Percentiles rank a stretch among this genome's conserved stretches.
These are phyloP conservation scores for Eclectus roratus DNA, from an alignment of 2,113 vertebrate genomes.

Conservation along the genomic window DNA sequence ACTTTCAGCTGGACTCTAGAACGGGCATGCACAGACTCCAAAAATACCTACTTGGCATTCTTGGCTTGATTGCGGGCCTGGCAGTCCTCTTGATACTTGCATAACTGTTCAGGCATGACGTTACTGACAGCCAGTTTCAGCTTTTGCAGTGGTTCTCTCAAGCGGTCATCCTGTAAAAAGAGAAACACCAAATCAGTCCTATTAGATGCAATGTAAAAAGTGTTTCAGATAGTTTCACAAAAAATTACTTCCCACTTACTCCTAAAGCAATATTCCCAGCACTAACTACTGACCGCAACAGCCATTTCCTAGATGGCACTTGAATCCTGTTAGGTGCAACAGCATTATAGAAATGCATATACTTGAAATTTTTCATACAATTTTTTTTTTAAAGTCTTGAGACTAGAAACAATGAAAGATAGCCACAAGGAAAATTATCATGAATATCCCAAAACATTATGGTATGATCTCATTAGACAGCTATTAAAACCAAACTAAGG, in stretches of 20 bases:
- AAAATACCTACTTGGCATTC: conserved; percentile 86
- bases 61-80: conserved; percentile 88
- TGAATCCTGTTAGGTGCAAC: not conserved
- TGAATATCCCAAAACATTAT: not conserved
- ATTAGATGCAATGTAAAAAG: not conserved
- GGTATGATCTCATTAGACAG: not conserved
- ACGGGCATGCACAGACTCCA: not conserved
- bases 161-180: conserved; percentile 86
- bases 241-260: not conserved
- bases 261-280: not conserved
- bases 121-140: conserved; percentile 94
- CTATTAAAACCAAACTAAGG: not conserved
- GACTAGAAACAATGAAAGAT: not conserved
- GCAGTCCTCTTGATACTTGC: conserved; percentile 95
- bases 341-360: not conserved
- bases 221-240: not conserved
- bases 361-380: not conserved
- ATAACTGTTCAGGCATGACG: conserved; percentile 94
- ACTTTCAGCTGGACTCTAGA: not conserved
- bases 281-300: not conserved
- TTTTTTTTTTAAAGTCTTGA: not conserved
- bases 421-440: not conserved
- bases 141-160: conserved; percentile 90
- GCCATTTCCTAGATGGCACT: not conserved
- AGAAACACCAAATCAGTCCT: not conserved